These are phyloP conservation scores for Athalia cordata DNA, from an alignment of 2,888 invertebrate genomes.

Conservation along the genomic window DNA sequence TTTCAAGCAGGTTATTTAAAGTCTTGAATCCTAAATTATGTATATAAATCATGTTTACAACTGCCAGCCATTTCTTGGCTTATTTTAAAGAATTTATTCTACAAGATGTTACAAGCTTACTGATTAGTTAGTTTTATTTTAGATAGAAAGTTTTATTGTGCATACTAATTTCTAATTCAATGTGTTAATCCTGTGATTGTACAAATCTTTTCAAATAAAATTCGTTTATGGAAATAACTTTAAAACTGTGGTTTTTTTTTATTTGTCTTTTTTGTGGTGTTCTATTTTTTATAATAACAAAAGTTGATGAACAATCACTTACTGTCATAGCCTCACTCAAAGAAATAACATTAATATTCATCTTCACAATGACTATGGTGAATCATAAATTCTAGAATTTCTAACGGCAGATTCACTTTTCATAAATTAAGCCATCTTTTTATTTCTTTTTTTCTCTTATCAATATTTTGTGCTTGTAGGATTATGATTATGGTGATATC, in stretches of 20 bases:
- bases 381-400: slow-evolving; percentile 7
- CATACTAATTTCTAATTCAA: slow-evolving; percentile 28
- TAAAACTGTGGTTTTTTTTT: slow-evolving; percentile 29
- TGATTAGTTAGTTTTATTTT: slow-evolving; percentile 34
- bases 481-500: not conserved
- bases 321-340: not conserved
- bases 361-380: slow-evolving; percentile 3
- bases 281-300: not conserved
- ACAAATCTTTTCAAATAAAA: slow-evolving; percentile 43
- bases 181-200: slow-evolving; percentile 37
- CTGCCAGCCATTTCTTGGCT: not conserved
- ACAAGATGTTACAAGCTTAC: slow-evolving; percentile 32
- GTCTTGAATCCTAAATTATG: not conserved
- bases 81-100: slow-evolving; percentile 28
- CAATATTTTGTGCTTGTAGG: too few species aligned
- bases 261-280: not conserved
- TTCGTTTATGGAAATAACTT: slow-evolving; percentile 25
- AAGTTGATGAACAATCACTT: not conserved
- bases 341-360: not conserved
- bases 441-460: not conserved
- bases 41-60: slow-evolving; percentile 19
- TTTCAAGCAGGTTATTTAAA: not conserved
- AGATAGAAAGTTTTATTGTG: slow-evolving; percentile 26
- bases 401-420: slow-evolving; percentile 10
- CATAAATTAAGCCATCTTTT: slow-evolving; percentile 5